Evolutionary conservation across 2,888 invertebrate species (phyloP).

Genomic region (Trichopria drosophilae): DNA sequence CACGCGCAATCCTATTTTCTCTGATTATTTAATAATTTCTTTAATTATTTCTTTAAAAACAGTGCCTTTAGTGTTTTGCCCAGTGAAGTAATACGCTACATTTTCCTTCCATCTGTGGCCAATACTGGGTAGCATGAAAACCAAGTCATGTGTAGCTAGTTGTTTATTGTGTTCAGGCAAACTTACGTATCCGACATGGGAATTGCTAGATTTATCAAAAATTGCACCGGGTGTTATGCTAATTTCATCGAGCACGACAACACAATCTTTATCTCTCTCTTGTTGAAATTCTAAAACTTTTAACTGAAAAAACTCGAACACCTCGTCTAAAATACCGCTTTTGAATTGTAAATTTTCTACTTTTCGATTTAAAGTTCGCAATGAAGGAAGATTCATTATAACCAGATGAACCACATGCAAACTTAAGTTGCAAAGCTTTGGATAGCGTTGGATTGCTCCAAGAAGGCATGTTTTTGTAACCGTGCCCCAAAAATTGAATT

Average conservation of each 20-base stretch:
- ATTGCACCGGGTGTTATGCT: conserved; percentile 11
- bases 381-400: background rate
- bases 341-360: conserved; percentile 23
- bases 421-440: background rate
- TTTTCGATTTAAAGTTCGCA: conserved; percentile 11
- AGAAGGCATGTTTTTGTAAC: background rate
- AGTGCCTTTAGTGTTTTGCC: conserved; percentile 34
- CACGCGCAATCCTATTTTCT: conserved; percentile 37
- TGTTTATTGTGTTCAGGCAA: conserved; percentile 20
- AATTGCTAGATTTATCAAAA: conserved; percentile 22
- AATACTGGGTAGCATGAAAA: conserved; percentile 42
- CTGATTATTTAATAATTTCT: conserved; percentile 31
- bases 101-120: conserved; percentile 40
- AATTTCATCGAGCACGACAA: conserved; percentile 32
- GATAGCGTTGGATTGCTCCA: background rate
- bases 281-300: conserved; percentile 13
- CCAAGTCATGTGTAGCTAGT: conserved; percentile 38
- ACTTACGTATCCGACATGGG: conserved; percentile 13
- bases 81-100: conserved; percentile 42
- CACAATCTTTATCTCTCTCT: conserved; percentile 24
- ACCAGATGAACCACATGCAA: background rate
- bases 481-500: background rate
- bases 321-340: conserved; percentile 25
- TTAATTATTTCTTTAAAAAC: conserved; percentile 33
- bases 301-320: conserved; percentile 17